phyloP scores from a whole-genome alignment of 2,888 invertebrate genomes.

The Mamestra brassicae region DNA sequence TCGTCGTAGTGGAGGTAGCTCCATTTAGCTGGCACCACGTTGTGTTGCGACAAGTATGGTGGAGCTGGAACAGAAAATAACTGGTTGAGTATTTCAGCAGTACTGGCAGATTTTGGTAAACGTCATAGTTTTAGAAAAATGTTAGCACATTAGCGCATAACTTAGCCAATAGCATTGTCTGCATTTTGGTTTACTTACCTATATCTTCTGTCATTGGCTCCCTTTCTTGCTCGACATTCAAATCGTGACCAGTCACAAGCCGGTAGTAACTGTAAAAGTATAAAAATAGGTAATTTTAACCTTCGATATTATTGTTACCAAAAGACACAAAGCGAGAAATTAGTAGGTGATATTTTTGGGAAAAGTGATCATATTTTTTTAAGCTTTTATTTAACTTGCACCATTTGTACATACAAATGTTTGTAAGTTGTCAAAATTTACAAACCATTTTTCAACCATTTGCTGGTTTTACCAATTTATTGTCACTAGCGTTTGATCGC shows the following conservation, averaged over 20 bases:
- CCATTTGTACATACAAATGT: no score
- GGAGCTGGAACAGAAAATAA: slow-evolving; percentile 91
- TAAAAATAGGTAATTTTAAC: not conserved
- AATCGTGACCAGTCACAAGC: slow-evolving; percentile 91
- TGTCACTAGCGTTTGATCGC: no score
- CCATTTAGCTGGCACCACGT: slow-evolving; percentile 95
- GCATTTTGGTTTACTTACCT: slow-evolving; percentile 76
- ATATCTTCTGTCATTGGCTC: slow-evolving; percentile 93
- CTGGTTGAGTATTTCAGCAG: not conserved
- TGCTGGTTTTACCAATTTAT: no score
- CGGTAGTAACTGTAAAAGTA: slow-evolving; percentile 90
- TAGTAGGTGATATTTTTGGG: not conserved
- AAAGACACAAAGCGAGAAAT: not conserved
- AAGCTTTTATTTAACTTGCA: no score
- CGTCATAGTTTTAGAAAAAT: not conserved
- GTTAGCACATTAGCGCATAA: not conserved
- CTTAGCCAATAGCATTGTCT: not conserved
- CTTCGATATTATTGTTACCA: not conserved
- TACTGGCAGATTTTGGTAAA: not conserved
- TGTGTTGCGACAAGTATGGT: slow-evolving; percentile 95
- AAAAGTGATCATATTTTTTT: not conserved
- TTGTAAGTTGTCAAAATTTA: no score
- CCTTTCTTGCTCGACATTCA: slow-evolving; percentile 93
- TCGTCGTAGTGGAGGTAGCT: slow-evolving; percentile 92
- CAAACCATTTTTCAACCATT: no score